Conservation (phyloP, 2,113 vertebrate species). For the Clarias magur region DNA sequence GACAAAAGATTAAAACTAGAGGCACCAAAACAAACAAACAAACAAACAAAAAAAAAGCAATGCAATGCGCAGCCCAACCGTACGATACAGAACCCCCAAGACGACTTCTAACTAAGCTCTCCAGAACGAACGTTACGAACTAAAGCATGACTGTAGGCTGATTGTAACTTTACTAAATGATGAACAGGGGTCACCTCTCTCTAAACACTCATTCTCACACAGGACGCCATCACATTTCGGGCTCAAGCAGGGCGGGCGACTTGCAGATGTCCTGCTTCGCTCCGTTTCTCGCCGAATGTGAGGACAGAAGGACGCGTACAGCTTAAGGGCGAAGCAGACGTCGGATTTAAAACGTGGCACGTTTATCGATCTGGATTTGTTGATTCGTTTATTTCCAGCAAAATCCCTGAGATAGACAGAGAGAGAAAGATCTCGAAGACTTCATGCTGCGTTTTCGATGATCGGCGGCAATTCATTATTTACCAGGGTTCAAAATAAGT, state of each 20-base stretch:
- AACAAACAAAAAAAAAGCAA: neutral
- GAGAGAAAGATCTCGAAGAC: neutral
- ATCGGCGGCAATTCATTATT: slow-evolving; percentile 34
- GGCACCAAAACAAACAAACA: slow-evolving; percentile 35
- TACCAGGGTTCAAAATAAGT: slow-evolving; percentile 1
- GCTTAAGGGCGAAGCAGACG: neutral
- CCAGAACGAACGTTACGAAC: neutral
- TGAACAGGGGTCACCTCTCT: neutral
- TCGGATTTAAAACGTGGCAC: neutral
- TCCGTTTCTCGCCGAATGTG: neutral
- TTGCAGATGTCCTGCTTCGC: neutral
- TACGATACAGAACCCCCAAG: slow-evolving; percentile 39
- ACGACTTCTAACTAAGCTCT: slow-evolving; percentile 41
- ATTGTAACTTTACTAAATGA: neutral
- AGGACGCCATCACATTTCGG: neutral
- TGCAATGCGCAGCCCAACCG: neutral
- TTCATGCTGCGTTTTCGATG: neutral
- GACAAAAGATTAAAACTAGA: slow-evolving; percentile 36
- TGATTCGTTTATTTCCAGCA: neutral
- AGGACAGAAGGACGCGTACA: neutral
- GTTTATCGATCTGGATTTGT: neutral
- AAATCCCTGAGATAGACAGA: slow-evolving; percentile 55
- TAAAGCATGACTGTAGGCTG: neutral
- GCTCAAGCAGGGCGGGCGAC: neutral
- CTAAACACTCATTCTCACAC: neutral